Evolutionary conservation across 1,140 invertebrate genomes (phyloP).

Genomic region (Teleogryllus occipitalis): DNA sequence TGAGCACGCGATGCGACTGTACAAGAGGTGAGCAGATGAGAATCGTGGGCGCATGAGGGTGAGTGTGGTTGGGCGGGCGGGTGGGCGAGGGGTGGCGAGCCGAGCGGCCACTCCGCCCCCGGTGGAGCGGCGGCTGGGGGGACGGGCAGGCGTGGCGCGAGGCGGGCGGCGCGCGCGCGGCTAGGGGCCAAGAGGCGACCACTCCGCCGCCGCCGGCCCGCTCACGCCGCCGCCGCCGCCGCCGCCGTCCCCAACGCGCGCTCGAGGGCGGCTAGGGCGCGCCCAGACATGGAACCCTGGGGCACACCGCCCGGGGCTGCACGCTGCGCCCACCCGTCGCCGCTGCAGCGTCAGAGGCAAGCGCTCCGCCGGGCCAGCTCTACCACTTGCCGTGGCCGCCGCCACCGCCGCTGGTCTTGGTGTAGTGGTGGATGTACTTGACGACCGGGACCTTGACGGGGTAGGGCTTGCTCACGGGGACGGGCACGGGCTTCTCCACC

Average conservation of each 20-base stretch:
- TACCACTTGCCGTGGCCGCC: not conserved
- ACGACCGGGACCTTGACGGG: slow-evolving; percentile 19
- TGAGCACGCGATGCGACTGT: not conserved
- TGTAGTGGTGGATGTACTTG: slow-evolving; percentile 19
- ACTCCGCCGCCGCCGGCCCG: no score
- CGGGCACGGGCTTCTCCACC: slow-evolving; percentile 15
- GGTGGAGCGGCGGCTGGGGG: no score
- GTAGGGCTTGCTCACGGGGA: slow-evolving; percentile 20
- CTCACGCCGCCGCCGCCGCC: no score
- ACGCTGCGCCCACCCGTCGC: not conserved
- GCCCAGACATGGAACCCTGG: no score
- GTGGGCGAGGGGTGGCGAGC: no score
- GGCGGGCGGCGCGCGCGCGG: no score
- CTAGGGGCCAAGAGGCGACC: no score
- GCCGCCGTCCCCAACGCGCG: no score
- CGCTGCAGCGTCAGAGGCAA: not conserved
- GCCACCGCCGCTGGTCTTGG: slow-evolving; percentile 2
- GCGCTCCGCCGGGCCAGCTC: not conserved
- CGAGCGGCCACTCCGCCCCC: no score
- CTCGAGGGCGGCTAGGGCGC: not conserved
- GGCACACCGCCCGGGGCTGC: no score
- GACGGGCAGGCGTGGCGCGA: not conserved
- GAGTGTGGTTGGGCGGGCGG: no score
- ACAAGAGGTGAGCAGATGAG: not conserved
- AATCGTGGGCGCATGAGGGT: not conserved